Base-by-base conservation (phyloP, 1,140 invertebrate species). In the Brachionus calyciflorus region DNA sequence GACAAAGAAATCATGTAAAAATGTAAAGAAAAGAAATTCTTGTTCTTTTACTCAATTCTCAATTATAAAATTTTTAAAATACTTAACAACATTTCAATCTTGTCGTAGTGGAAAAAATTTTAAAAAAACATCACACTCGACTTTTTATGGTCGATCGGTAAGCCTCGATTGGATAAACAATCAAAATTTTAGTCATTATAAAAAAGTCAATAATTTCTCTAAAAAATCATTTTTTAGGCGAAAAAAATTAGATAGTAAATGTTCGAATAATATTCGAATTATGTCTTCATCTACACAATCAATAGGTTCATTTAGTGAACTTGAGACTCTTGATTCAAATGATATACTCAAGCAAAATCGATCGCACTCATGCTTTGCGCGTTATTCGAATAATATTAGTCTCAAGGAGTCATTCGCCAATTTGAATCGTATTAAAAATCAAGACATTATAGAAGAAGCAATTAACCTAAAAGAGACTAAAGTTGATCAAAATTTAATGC, bases 91-190 rank as follows among this genome's bases (percentile, higher is more conserved):
- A 12, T 65, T 44, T 44, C 6, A 37, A 24, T 24, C 24, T 65
- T 65, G 60, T 65, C n/a, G 40, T 5, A 6, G n/a, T 10, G 17
- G 2, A 1, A 19, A n/a, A n/a, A n/a, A n/a, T n/a, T n/a, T n/a
- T n/a, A n/a, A n/a, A n/a, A n/a, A 65, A 44, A 26, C 3, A 19
- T 0, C 17, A 41, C 1, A 63, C 41, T 26, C 28, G 19, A 65
- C 2, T 3, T 6, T 0, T 24, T 26, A 7, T 46, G 17, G 60
- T 37, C 12, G 55, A 33, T 60, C 55, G n/a, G 19, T 33, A 40
- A 60, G 55, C 19, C 55, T 60, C n/a, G 55, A 60, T 60, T 37
- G 55, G 26, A 55, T 55, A 30, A 28, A 55, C 24, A 55, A 55
- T 14, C 28, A 17, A 17, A 55, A 24, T 4, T 55, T 55, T 55